A percentile compares a stretch with the other conserved stretches of the same genome.
Evolutionary conservation across 1,140 invertebrate genomes (phyloP).

Genomic region (Telenomus remus): DNA sequence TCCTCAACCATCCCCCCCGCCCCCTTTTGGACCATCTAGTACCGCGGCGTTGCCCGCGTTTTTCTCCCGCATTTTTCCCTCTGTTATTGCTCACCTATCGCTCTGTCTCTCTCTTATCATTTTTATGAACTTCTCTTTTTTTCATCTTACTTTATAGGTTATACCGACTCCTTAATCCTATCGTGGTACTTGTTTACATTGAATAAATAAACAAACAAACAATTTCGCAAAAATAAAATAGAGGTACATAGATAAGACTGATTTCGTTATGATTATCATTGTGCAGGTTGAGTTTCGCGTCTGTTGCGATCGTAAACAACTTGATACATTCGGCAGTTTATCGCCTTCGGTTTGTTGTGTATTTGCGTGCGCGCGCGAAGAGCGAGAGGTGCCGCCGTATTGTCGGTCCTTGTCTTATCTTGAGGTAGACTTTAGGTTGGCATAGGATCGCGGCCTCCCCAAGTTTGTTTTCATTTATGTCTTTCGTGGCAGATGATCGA

Average conservation of each 20-base stretch:
- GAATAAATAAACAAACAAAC: too few relatives aligned
- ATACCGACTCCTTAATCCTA: too few relatives aligned
- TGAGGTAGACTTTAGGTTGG: too few relatives aligned
- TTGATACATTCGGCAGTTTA: neutral
- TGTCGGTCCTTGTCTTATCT: slow-evolving; percentile 11
- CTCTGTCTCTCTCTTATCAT: neutral
- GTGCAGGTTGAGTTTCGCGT: too few relatives aligned
- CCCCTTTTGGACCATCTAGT: neutral
- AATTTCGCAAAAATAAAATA: too few relatives aligned
- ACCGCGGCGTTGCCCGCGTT: neutral
- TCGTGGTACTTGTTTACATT: too few relatives aligned
- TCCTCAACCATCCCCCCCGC: neutral
- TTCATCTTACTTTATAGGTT: neutral
- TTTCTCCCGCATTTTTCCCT: slow-evolving; percentile 1
- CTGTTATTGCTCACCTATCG: neutral
- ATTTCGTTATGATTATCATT: too few relatives aligned
- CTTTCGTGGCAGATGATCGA: neutral
- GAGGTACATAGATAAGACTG: too few relatives aligned
- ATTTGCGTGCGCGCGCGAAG: slow-evolving; percentile 1
- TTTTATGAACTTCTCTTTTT: neutral
- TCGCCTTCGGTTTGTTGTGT: slow-evolving; percentile 11
- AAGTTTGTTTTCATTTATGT: slow-evolving; percentile 1
- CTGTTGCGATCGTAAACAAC: too few relatives aligned
- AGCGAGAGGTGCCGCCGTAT: slow-evolving; percentile 2
- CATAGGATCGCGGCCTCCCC: neutral